Percentiles rank a stretch among this genome's conserved stretches.
These are phyloP conservation scores for Cryptops parisi DNA, from an alignment of 2,888 invertebrate genomes.

Conservation along the genomic window DNA sequence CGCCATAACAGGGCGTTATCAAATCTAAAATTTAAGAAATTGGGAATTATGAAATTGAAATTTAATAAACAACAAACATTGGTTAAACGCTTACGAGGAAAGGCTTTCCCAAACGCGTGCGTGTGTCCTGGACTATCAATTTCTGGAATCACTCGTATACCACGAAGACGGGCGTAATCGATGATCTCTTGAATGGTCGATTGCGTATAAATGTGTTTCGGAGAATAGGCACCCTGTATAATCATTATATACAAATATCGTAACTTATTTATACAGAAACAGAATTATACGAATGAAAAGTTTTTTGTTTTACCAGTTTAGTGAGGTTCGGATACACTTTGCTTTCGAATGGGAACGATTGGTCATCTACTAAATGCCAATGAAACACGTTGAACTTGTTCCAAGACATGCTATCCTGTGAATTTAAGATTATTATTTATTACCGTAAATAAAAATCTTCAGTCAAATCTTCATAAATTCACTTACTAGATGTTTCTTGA, in stretches of 20 bases:
- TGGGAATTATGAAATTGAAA: background rate
- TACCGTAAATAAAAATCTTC: background rate
- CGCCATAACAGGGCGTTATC: conserved; percentile 22
- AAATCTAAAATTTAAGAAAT: conserved; percentile 25
- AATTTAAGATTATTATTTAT: conserved; percentile 15
- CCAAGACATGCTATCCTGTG: conserved; percentile 66
- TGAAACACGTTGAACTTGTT: conserved; percentile 88
- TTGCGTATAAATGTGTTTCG: conserved; percentile 47
- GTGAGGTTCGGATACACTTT: conserved; percentile 30
- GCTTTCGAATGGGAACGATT: conserved; percentile 70
- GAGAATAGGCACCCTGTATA: conserved; percentile 47
- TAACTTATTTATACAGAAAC: background rate
- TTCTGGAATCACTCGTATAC: conserved; percentile 77
- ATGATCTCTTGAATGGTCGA: conserved; percentile 52
- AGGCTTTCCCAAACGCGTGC: conserved; percentile 15
- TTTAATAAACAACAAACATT: background rate
- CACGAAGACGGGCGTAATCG: conserved; percentile 58
- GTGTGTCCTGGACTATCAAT: conserved; percentile 77
- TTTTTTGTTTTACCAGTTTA: background rate
- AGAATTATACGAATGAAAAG: background rate
- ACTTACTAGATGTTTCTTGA: conserved; percentile 40
- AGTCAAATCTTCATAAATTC: background rate
- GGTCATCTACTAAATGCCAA: conserved; percentile 69
- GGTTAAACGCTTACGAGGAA: conserved; percentile 38
- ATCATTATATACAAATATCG: too few relatives aligned